These are phyloP conservation scores for Rhopalosiphum padi DNA, from an alignment of 1,140 invertebrate genomes.

Conservation along the genomic window DNA sequence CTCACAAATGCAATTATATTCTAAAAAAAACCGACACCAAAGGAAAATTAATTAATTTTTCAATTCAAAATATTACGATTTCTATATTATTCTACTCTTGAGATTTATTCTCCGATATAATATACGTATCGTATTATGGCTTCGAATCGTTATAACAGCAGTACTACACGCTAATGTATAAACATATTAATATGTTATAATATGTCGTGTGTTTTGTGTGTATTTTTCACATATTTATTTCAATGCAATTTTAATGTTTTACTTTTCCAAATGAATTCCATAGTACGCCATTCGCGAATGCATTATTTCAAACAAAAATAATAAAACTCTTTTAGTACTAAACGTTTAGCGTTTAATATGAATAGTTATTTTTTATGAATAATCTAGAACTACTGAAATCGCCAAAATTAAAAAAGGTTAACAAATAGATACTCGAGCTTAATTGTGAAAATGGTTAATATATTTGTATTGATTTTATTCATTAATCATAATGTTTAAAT, in stretches of 20 bases:
- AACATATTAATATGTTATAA: not conserved
- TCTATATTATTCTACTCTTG: not conserved
- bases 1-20: not conserved
- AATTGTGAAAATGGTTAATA: not conserved
- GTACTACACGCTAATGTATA: not conserved
- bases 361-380: not conserved
- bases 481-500: not conserved
- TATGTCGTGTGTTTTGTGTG: not conserved
- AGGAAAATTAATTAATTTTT: slow-evolving; percentile 20
- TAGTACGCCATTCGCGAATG: not conserved
- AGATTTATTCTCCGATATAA: not conserved
- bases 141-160: not conserved
- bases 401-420: not conserved
- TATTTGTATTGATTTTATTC: not conserved
- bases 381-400: not conserved
- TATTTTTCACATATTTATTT: not conserved
- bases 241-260: not conserved
- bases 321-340: not conserved
- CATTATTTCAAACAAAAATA: not conserved
- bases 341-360: not conserved
- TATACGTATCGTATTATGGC: not conserved
- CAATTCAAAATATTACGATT: not conserved
- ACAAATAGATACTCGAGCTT: not conserved
- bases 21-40: not conserved
- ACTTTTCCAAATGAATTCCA: not conserved